Conservation (phyloP, 2,888 invertebrate genomes). For the Nephrotoma appendiculata region DNA sequence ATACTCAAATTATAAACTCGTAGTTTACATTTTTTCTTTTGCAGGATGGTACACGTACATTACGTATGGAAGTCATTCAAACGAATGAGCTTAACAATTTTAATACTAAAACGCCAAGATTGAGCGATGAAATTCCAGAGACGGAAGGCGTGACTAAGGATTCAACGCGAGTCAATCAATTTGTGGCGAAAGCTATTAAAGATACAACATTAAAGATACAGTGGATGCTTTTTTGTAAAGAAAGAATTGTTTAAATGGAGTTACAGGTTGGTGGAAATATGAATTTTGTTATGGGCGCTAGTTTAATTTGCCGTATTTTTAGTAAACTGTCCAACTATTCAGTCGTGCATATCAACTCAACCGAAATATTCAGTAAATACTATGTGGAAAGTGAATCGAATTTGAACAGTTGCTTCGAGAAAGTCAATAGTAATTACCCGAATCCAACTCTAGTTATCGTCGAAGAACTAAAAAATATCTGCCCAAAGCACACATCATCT, state of each 20-base stretch:
- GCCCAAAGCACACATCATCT: constrained; percentile 35
- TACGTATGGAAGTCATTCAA: constrained; percentile 14
- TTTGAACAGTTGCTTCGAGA: constrained; percentile 49
- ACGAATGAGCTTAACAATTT: constrained; percentile 12
- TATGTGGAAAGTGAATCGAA: constrained; percentile 62
- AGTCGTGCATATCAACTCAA: constrained; percentile 45
- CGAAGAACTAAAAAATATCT: constrained; percentile 74
- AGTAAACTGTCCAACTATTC: constrained; percentile 35
- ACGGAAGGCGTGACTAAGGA: constrained; percentile 4
- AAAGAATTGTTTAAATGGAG: constrained; percentile 76
- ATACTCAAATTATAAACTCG: background rate
- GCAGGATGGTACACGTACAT: constrained; percentile 17
- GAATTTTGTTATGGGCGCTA: constrained; percentile 90
- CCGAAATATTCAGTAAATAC: constrained; percentile 61
- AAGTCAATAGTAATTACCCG: constrained; percentile 55
- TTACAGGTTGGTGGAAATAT: constrained; percentile 95
- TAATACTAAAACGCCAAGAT: background rate
- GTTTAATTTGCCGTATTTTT: constrained; percentile 57
- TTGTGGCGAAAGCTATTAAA: constrained; percentile 8
- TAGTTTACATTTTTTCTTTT: background rate
- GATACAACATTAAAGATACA: constrained; percentile 56
- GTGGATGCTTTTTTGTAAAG: constrained; percentile 69
- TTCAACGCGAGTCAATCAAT: background rate
- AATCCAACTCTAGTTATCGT: constrained; percentile 67
- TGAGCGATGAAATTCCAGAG: constrained; percentile 6